phyloP scores from a whole-genome alignment of 2,797 vertebrate species.

The Falco columbarius region DNA sequence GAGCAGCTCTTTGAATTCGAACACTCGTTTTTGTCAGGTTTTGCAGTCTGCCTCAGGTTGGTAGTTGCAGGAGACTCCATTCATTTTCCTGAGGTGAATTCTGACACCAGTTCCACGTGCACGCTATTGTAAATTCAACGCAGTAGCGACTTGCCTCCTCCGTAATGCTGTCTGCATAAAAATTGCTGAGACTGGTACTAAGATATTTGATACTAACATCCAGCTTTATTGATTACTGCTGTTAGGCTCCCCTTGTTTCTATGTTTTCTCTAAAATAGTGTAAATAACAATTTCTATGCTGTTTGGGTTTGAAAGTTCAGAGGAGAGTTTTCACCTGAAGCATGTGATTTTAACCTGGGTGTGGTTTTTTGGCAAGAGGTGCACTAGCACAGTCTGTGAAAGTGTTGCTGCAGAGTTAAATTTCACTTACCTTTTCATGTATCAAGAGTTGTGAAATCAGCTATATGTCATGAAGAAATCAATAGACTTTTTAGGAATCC shows the following conservation, averaged over 20 bases:
- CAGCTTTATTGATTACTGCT: not conserved
- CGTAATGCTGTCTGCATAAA: not conserved
- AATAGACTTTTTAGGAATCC: not conserved
- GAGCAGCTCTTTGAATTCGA: not conserved
- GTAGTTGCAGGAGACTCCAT: not conserved
- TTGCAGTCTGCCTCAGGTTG: not conserved
- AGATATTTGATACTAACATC: not conserved
- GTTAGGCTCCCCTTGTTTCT: not conserved
- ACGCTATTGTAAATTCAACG: not conserved
- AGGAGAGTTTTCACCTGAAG: not conserved
- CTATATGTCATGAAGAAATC: not conserved
- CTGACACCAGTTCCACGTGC: not conserved
- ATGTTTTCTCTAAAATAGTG: not conserved
- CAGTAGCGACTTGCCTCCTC: not conserved
- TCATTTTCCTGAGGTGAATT: not conserved
- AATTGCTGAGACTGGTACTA: not conserved
- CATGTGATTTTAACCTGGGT: accelerated
- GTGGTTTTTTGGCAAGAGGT: not conserved
- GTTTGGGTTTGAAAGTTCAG: not conserved
- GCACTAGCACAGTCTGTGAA: not conserved
- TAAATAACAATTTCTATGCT: not conserved
- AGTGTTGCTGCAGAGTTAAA: not conserved
- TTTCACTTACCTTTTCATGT: not conserved
- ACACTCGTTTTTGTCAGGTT: not conserved
- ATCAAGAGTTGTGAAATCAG: not conserved